phyloP scores from a whole-genome alignment of 2,888 invertebrate genomes.

The Urechis unicinctus region DNA sequence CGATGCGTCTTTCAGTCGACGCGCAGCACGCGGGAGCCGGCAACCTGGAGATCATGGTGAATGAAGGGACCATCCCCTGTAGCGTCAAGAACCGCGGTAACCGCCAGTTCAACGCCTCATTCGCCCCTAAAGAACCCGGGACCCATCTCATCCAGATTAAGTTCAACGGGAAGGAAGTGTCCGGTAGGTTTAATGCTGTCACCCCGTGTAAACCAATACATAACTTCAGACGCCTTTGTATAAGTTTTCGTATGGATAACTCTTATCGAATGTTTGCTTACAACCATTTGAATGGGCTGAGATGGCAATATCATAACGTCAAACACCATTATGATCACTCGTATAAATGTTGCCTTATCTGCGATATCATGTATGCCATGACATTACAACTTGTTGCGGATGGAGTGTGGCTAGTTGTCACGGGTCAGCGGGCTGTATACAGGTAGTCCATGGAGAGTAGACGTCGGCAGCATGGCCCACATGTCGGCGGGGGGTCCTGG shows the following conservation, averaged over 20 bases:
- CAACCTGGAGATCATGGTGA: conserved; percentile 95
- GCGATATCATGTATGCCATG: too few relatives aligned
- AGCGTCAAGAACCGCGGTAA: conserved; percentile 61
- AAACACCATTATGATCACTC: too few relatives aligned
- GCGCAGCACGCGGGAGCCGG: conserved; percentile 98
- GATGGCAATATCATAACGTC: too few relatives aligned
- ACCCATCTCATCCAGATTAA: conserved; percentile 12
- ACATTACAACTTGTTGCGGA: too few relatives aligned
- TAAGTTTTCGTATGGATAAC: too few relatives aligned
- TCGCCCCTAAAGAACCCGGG: conserved; percentile 56
- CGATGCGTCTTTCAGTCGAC: conserved; percentile 63
- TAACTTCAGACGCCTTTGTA: too few relatives aligned
- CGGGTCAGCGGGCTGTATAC: too few relatives aligned
- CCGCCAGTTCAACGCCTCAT: conserved; percentile 92
- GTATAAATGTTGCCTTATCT: too few relatives aligned
- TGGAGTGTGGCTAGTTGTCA: too few relatives aligned
- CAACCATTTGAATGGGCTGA: too few relatives aligned
- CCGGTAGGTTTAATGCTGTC: conserved; percentile 12
- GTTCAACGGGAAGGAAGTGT: conserved; percentile 13
- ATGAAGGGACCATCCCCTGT: conserved; percentile 86
- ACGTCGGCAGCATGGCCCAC: conserved; percentile 17
- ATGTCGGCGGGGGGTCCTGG: conserved; percentile 75
- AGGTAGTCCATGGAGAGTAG: conserved; percentile 19
- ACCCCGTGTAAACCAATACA: too few relatives aligned
- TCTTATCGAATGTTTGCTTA: too few relatives aligned